Conservation (phyloP, 2,113 vertebrate genomes). For the Petaurus breviceps region DNA sequence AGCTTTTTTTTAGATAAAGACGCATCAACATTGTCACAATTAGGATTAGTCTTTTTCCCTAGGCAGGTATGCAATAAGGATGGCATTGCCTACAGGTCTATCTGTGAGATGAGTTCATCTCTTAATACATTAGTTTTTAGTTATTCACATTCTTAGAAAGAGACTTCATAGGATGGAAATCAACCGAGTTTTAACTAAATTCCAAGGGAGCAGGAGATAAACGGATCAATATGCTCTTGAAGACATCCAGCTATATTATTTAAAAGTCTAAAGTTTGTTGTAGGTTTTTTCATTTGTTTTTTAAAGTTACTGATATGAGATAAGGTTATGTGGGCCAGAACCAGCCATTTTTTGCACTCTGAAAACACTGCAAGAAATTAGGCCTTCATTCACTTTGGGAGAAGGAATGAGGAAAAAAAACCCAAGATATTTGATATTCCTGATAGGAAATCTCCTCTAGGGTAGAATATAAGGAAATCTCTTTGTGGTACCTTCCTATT, state of each 20-base stretch:
- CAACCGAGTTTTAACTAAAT: constrained; percentile 21
- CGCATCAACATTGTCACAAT: neutral
- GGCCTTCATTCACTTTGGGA: too few relatives aligned
- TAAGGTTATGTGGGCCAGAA: too few relatives aligned
- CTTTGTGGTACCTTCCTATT: neutral
- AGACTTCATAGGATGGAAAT: neutral
- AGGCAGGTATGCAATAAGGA: neutral
- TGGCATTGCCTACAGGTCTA: neutral
- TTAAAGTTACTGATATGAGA: too few relatives aligned
- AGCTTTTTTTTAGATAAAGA: neutral
- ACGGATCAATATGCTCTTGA: neutral
- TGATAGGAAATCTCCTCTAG: neutral
- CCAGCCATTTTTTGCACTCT: too few relatives aligned
- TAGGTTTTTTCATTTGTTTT: too few relatives aligned
- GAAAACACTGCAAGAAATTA: too few relatives aligned
- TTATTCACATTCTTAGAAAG: constrained; percentile 37
- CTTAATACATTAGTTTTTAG: constrained; percentile 3
- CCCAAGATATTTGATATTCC: neutral
- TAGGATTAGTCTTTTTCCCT: neutral
- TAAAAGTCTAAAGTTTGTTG: too few relatives aligned
- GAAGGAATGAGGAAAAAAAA: neutral
- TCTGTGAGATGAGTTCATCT: constrained; percentile 14
- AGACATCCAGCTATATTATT: neutral
- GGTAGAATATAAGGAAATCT: neutral
- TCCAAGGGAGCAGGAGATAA: neutral